Percentiles rank a stretch among this genome's conserved stretches.
These are phyloP conservation scores for Chitala chitala DNA, from an alignment of 2,113 vertebrate species.

Conservation along the genomic window DNA sequence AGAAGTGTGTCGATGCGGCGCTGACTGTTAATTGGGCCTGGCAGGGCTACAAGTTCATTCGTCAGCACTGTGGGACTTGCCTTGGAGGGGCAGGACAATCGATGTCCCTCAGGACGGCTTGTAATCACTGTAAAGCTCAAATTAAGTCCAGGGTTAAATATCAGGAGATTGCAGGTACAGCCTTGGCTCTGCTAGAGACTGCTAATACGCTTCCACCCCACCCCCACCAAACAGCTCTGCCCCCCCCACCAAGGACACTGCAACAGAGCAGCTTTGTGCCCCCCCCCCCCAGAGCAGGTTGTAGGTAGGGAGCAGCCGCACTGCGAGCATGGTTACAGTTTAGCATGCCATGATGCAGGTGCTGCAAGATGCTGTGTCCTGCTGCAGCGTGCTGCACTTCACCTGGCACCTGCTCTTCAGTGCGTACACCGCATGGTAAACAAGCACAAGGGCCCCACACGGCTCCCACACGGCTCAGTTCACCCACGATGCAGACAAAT, in stretches of 20 bases:
- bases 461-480: too few relatives aligned
- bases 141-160: slow-evolving; percentile 88
- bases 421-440: background rate
- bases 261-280: slow-evolving; percentile 29
- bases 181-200: slow-evolving; percentile 67
- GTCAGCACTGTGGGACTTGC: slow-evolving; percentile 85
- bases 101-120: slow-evolving; percentile 77
- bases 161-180: slow-evolving; percentile 78
- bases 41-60: slow-evolving; percentile 90
- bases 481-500: background rate
- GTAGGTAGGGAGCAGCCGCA: background rate
- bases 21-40: slow-evolving; percentile 88
- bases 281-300: background rate
- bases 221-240: slow-evolving; percentile 31
- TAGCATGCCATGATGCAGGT: too few relatives aligned
- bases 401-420: background rate
- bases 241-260: slow-evolving; percentile 68
- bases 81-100: slow-evolving; percentile 79
- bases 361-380: background rate
- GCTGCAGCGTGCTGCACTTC: background rate
- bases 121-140: slow-evolving; percentile 88
- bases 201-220: slow-evolving; percentile 60
- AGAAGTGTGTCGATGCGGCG: slow-evolving; percentile 76
- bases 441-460: too few relatives aligned
- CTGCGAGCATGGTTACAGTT: too few relatives aligned